These are phyloP conservation scores for Leptothorax acervorum DNA, from an alignment of 2,888 invertebrate genomes.

Conservation along the genomic window DNA sequence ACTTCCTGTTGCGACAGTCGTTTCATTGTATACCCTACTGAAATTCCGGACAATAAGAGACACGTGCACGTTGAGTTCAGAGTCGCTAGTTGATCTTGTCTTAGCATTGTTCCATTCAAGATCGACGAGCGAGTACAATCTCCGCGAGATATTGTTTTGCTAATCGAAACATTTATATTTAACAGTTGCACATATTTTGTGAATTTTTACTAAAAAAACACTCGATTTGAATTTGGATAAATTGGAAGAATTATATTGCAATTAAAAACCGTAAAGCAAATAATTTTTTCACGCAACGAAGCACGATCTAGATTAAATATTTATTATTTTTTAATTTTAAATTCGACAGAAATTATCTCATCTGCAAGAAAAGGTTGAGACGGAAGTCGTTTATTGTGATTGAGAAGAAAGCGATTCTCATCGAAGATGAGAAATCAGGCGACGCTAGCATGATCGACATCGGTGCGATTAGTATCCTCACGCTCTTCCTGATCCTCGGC, in stretches of 20 bases:
- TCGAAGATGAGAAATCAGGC: conserved; percentile 65
- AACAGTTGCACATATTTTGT: neutral
- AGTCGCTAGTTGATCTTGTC: neutral
- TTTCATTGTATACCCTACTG: conserved; percentile 39
- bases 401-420: conserved; percentile 2
- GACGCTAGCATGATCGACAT: conserved; percentile 79
- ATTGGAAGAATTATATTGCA: neutral
- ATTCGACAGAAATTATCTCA: conserved; percentile 20
- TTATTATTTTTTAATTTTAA: neutral
- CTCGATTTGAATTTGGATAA: neutral
- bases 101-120: conserved; percentile 18
- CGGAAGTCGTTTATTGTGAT: neutral
- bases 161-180: neutral
- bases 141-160: neutral
- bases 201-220: neutral
- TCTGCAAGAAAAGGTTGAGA: neutral
- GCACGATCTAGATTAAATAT: neutral
- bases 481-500: conserved; percentile 73
- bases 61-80: neutral
- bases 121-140: neutral
- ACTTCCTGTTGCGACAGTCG: conserved; percentile 67
- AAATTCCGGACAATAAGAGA: conserved; percentile 40
- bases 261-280: neutral
- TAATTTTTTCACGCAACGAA: neutral
- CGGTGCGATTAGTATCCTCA: conserved; percentile 71